Evolutionary conservation across 2,888 invertebrate species (phyloP).

Genomic region (Sussaba pulchella): DNA sequence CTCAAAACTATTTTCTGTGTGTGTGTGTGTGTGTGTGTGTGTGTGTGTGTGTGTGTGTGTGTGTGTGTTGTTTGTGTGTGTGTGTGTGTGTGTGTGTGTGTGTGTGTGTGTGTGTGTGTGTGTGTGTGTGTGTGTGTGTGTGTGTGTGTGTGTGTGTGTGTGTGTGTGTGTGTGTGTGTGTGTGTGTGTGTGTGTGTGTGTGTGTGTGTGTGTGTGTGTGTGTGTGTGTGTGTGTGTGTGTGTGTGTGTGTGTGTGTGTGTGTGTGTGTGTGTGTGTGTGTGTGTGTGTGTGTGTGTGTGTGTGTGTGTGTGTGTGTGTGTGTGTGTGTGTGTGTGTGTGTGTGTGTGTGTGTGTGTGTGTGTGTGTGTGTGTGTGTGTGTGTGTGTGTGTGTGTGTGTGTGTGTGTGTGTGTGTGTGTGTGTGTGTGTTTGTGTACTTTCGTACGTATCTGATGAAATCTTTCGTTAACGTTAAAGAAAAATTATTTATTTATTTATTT

Average conservation of each 20-base stretch:
- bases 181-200: conserved; percentile 5
- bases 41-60: too few species aligned
- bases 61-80: too few species aligned
- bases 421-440: not conserved
- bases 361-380: not conserved
- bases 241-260: conserved; percentile 2
- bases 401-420: not conserved
- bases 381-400: not conserved
- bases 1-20: too few species aligned
- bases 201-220: conserved; percentile 3
- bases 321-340: conserved; percentile 1
- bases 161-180: conserved; percentile 5
- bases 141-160: conserved; percentile 5
- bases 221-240: not conserved
- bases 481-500: too few species aligned
- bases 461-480: too few species aligned
- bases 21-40: too few species aligned
- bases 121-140: conserved; percentile 5
- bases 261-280: conserved; percentile 7
- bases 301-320: conserved; percentile 1
- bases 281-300: conserved; percentile 1
- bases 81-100: conserved; percentile 3
- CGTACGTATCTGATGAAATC: not conserved
- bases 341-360: not conserved
- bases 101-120: conserved; percentile 7